A percentile compares a stretch with the other conserved stretches of the same genome.
phyloP scores from a whole-genome alignment of 2,888 invertebrate species.

The Monopis laevigella region DNA sequence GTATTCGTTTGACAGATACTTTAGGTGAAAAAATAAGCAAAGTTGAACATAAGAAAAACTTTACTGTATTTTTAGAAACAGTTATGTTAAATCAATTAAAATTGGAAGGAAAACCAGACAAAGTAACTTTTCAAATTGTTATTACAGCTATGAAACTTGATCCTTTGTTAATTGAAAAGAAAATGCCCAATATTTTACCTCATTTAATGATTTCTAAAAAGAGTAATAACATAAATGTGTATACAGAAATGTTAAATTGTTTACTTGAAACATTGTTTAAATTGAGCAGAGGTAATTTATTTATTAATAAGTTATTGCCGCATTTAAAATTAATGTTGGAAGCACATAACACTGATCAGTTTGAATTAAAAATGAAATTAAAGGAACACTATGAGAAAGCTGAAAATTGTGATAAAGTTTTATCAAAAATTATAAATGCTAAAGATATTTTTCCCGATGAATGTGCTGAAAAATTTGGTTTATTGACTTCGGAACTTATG shows the following conservation, averaged over 20 bases:
- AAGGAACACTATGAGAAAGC: conserved; percentile 24
- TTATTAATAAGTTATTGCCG: conserved; percentile 47
- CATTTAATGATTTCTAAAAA: conserved; percentile 45
- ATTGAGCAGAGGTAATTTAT: conserved; percentile 45
- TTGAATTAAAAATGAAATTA: conserved; percentile 34
- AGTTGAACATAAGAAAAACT: conserved; percentile 48
- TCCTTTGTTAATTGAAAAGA: conserved; percentile 48
- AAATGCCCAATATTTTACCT: conserved; percentile 41
- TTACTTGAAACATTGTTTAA: conserved; percentile 52
- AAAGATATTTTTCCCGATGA: conserved; percentile 43
- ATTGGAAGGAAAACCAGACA: conserved; percentile 43
- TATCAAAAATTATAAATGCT: conserved; percentile 38
- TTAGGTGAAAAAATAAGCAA: conserved; percentile 44
- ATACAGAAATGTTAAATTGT: conserved; percentile 43
- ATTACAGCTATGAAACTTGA: conserved; percentile 47
- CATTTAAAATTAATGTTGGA: conserved; percentile 40
- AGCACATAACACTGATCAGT: conserved; percentile 40
- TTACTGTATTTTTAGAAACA: conserved; percentile 42
- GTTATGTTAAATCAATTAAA: conserved; percentile 46
- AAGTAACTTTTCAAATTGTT: conserved; percentile 41
- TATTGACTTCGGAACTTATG: conserved; percentile 49
- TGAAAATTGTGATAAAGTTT: conserved; percentile 30
- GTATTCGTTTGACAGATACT: conserved; percentile 41
- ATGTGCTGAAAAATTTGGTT: conserved; percentile 46
- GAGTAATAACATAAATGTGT: conserved; percentile 29